Base-by-base conservation (phyloP, 2,888 invertebrate genomes). In the Amblyjoppa proteus region DNA sequence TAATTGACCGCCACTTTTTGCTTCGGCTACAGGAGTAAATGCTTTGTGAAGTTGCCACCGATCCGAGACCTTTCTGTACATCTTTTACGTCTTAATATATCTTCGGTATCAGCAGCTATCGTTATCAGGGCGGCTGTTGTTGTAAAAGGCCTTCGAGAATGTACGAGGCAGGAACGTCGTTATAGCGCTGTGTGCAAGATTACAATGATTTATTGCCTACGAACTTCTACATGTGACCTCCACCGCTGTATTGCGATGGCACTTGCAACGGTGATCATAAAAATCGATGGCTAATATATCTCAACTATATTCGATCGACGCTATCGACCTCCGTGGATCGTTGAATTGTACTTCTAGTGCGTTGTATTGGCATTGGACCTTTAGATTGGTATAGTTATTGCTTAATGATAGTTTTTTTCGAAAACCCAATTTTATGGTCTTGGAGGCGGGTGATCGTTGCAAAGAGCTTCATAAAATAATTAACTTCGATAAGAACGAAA, bases 301-400 rank as follows among this genome's bases (percentile, higher is more conserved):
- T 28, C 25, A 70, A 41, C 58, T 49, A 11, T 49, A 11, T 68
- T 74, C 5, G 41, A 61, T 45, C 56, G 25, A 71, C 49, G 25
- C 34, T 28, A 4, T 51, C 13, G 31, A 31, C 31, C 28, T 20
- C 28, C 25, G 11, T 6, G 6, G 70, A 70, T 51, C 69, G 84
- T 81, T 41, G 53, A 84, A 74, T 90, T 88, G 87, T 89, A 90
- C 89, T 88, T 79, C 66, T 34, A 81, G 80, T 88, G 87, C 75
- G 77, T 89, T 89, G 89, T 88, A 90, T 88, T 91, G 70, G 73
- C 41, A 87, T 80, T 87, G 90, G 89, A 90, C 89, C 20, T 20
- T 20, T 20, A 20, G 20, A 20, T 20, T 20, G 91, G 88, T 84
- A 81, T 87, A 64, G 71, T 83, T 87, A 31, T 53, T 11, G 25